phyloP scores from a whole-genome alignment of 2,888 invertebrate genomes.

The Drosophila multiciliata region DNA sequence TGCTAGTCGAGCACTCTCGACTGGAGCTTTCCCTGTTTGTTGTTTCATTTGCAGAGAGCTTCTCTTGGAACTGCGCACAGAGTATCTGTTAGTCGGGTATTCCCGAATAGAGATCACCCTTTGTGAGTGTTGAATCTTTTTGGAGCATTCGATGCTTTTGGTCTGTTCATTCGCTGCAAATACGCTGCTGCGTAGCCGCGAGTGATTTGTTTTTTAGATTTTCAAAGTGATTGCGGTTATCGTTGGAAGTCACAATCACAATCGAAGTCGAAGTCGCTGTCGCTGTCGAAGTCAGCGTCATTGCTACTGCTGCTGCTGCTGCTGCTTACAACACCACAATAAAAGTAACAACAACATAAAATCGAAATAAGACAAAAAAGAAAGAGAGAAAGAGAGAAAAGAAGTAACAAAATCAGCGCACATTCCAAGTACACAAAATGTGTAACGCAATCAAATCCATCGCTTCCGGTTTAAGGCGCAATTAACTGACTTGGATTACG shows the following conservation, averaged over 20 bases:
- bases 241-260: slow-evolving; percentile 51
- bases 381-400: slow-evolving; percentile 11
- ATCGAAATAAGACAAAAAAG: slow-evolving; percentile 29
- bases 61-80: neutral
- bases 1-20: neutral
- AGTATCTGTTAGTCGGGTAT: neutral
- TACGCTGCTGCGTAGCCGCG: slow-evolving; percentile 61
- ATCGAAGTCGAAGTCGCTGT: slow-evolving; percentile 37
- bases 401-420: slow-evolving; percentile 71
- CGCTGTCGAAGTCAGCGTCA: slow-evolving; percentile 33
- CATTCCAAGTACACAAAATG: slow-evolving; percentile 76
- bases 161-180: slow-evolving; percentile 20
- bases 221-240: slow-evolving; percentile 74
- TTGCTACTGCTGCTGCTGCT: slow-evolving; percentile 19
- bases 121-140: slow-evolving; percentile 12
- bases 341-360: slow-evolving; percentile 41
- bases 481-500: slow-evolving; percentile 79
- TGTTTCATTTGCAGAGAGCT: neutral
- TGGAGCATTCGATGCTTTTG: slow-evolving; percentile 21
- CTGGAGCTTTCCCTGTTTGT: neutral
- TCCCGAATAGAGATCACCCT: neutral
- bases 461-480: slow-evolving; percentile 81
- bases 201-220: slow-evolving; percentile 81
- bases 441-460: slow-evolving; percentile 81
- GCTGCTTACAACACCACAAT: slow-evolving; percentile 46